These are phyloP conservation scores for Mionectes macconnelli DNA, from an alignment of 2,113 vertebrate genomes.

Conservation along the genomic window DNA sequence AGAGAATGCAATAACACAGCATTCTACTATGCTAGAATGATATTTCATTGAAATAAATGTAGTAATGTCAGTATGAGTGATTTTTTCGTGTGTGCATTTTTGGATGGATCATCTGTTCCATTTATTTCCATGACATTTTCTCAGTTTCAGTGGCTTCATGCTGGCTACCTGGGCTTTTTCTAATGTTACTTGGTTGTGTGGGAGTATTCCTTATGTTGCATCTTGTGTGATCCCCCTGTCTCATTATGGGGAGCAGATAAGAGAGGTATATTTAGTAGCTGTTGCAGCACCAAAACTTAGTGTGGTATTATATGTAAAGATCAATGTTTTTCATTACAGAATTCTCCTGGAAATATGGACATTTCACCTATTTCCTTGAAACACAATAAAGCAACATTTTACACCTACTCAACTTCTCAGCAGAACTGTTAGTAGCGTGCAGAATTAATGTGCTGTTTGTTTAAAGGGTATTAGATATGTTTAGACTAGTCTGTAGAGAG, in stretches of 20 bases:
- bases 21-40: not conserved
- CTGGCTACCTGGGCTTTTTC: not conserved
- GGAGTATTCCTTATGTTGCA: not conserved
- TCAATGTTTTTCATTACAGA: not conserved
- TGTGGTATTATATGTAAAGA: not conserved
- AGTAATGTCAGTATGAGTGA: fast-evolving
- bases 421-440: not conserved
- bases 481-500: not conserved
- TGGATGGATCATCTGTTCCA: not conserved
- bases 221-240: not conserved
- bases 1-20: not conserved
- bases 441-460: not conserved
- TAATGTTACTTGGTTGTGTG: not conserved
- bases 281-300: not conserved
- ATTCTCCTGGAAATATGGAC: not conserved
- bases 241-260: not conserved
- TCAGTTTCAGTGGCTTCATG: not conserved
- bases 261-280: not conserved
- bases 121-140: not conserved
- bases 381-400: not conserved
- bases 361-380: not conserved
- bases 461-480: not conserved
- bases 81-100: not conserved
- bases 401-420: not conserved
- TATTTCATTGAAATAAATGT: fast-evolving